Conservation (phyloP, 2,888 invertebrate genomes). For the Ethmia dodecea region DNA sequence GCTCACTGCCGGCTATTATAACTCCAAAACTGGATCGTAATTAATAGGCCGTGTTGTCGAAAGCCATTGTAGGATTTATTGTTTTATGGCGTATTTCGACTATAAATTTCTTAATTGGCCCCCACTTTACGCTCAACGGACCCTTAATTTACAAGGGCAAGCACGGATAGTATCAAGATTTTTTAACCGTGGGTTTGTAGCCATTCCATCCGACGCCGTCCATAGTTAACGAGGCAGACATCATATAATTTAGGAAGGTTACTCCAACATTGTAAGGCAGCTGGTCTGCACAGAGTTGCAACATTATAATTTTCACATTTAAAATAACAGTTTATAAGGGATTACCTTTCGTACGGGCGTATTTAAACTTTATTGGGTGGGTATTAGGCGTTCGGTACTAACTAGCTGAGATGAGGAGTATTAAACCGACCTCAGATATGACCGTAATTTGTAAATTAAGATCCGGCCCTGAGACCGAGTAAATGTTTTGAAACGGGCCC, state of each 20-base stretch:
- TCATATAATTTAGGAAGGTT: slow-evolving; percentile 58
- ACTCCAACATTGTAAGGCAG: slow-evolving; percentile 22
- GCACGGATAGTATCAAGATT: slow-evolving; percentile 52
- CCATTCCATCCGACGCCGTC: slow-evolving; percentile 22
- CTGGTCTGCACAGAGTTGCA: slow-evolving; percentile 44
- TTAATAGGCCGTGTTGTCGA: slow-evolving; percentile 61
- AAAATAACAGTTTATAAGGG: slow-evolving; percentile 50
- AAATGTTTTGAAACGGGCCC: slow-evolving; percentile 58
- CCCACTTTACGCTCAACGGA: slow-evolving; percentile 59
- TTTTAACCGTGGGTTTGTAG: slow-evolving; percentile 30
- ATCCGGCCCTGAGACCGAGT: slow-evolving; percentile 31
- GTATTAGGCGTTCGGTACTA: slow-evolving; percentile 28
- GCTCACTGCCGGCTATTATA: too few relatives aligned
- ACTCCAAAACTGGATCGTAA: slow-evolving; percentile 49
- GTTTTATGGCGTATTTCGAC: slow-evolving; percentile 67
- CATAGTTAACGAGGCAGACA: slow-evolving; percentile 44
- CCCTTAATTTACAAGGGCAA: slow-evolving; percentile 70
- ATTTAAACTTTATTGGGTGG: slow-evolving; percentile 48
- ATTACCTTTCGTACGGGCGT: slow-evolving; percentile 33
- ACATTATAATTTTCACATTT: slow-evolving; percentile 64
- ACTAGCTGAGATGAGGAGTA: slow-evolving; percentile 38
- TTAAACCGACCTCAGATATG: slow-evolving; percentile 39
- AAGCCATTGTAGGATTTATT: slow-evolving; percentile 69
- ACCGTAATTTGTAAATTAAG: slow-evolving; percentile 62
- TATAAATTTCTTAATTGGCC: slow-evolving; percentile 73